Percentiles rank a stretch among this genome's conserved stretches.
Evolutionary conservation across 2,797 vertebrate species (phyloP).

Genomic region (Notoglanidium macrostoma): DNA sequence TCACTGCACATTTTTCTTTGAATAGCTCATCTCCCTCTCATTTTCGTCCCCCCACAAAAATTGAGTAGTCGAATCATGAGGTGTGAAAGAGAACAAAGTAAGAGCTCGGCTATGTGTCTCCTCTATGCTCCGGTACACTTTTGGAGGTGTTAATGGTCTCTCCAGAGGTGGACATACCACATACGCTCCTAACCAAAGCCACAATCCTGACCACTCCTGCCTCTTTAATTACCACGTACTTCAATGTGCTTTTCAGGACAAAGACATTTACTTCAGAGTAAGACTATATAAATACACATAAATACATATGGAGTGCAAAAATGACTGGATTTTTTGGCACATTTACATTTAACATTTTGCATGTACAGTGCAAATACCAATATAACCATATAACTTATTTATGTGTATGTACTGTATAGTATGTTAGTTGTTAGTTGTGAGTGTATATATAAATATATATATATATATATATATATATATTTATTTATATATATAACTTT

Average conservation of each 20-base stretch:
- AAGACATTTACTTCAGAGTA: conserved; percentile 46
- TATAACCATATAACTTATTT: too few species aligned
- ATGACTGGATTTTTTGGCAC: neutral
- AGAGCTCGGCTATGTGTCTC: conserved; percentile 35
- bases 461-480: too few species aligned
- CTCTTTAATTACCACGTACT: conserved; percentile 46
- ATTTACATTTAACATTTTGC: neutral
- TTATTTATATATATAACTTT: neutral
- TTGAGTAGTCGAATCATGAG: conserved; percentile 45
- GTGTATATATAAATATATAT: too few species aligned
- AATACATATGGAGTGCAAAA: neutral
- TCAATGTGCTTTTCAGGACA: conserved; percentile 43
- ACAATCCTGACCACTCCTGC: conserved; percentile 43
- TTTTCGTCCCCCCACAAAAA: neutral
- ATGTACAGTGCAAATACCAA: neutral
- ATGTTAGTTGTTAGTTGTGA: too few species aligned
- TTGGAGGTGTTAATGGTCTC: conserved; percentile 53
- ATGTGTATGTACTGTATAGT: too few species aligned
- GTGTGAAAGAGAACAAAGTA: conserved; percentile 53
- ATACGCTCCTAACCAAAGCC: conserved; percentile 41
- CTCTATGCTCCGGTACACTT: conserved; percentile 43
- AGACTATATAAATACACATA: conserved; percentile 38
- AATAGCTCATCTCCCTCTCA: conserved; percentile 34
- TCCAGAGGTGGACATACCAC: conserved; percentile 33
- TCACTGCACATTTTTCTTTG: conserved; percentile 32